Percentiles rank a stretch among this genome's conserved stretches.
Evolutionary conservation across 2,888 invertebrate genomes (phyloP).

Genomic region (Netelia inedita): DNA sequence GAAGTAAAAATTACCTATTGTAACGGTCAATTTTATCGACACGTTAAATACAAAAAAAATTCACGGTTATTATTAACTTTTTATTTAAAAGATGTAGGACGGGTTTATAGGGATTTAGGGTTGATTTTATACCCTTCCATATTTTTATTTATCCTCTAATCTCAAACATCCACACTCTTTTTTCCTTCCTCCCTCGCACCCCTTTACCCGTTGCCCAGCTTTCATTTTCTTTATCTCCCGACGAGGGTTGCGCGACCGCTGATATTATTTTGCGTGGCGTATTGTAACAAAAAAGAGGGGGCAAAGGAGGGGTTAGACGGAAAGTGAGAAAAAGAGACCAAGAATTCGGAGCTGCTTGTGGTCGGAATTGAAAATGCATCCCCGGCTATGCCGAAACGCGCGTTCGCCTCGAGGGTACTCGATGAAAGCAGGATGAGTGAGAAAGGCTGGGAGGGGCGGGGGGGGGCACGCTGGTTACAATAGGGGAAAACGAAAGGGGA

Average conservation of each 20-base stretch:
- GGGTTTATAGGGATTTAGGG: neutral
- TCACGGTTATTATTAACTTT: neutral
- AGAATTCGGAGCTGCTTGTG: constrained; percentile 50
- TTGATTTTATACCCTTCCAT: neutral
- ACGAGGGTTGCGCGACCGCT: constrained; percentile 49
- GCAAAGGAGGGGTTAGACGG: neutral
- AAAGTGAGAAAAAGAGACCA: constrained; percentile 23
- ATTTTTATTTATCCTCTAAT: neutral
- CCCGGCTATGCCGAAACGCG: constrained; percentile 51
- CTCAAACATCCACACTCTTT: neutral
- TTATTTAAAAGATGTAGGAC: neutral
- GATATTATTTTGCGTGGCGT: constrained; percentile 61
- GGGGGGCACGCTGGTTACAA: neutral
- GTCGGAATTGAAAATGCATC: constrained; percentile 68
- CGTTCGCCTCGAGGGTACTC: constrained; percentile 58
- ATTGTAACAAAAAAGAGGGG: constrained; percentile 5
- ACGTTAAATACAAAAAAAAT: neutral
- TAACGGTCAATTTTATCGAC: too few species aligned
- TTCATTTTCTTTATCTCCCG: constrained; percentile 60
- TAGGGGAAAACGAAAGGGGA: constrained; percentile 1
- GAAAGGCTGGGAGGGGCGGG: neutral
- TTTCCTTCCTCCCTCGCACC: constrained; percentile 7
- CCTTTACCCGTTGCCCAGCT: constrained; percentile 7
- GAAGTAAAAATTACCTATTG: too few species aligned
- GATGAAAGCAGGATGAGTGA: constrained; percentile 45